Base-by-base conservation (phyloP, 2,888 invertebrate species). In the Sesia bembeciformis region DNA sequence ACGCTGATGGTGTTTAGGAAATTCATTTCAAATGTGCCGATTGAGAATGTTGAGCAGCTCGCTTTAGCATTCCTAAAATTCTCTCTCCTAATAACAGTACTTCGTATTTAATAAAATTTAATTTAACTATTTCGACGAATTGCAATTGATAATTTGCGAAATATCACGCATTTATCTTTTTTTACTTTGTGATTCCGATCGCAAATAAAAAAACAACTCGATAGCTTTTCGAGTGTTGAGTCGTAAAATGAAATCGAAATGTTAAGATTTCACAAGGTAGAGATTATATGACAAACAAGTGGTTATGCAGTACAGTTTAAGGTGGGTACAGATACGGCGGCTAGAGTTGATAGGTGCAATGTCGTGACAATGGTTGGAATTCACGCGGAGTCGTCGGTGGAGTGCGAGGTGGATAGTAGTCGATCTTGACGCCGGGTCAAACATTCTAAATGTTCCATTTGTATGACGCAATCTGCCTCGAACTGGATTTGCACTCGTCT, bases 401-500 rank as follows among this genome's bases (percentile, higher is more conserved):
- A 66, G 49, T 6, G 38, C n/a, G 60, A 59, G 58, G 62, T 65
- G 61, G 58, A 58, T 61, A 60, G 58, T 57, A 59, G 63, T 58
- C 59, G 60, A 58, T 60, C 62, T 65, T 67, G 67, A 67, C 72
- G 73, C 69, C 78, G 79, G 83, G 82, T 84, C 83, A 84, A 84
- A 81, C 84, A 84, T 84, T 84, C 84, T 84, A 84, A 84, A 78
- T 78, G 78, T 74, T 76, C 71, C 74, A 77, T 76, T 76, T 78
- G 79, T 76, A 80, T 84, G 84, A 84, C 83, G 84, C 81, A 84
- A 84, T 76, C 70, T 73, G 66, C 70, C 72, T 68, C 76, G 66
- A 74, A 83, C 81, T 83, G 81, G 84, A 82, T 81, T 83, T 81
- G 79, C 81, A 81, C 81, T 82, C 82, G 81, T 83, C 82, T 78